phyloP scores from a whole-genome alignment of 2,888 invertebrate species.

The Dolichopus griseipennis region DNA sequence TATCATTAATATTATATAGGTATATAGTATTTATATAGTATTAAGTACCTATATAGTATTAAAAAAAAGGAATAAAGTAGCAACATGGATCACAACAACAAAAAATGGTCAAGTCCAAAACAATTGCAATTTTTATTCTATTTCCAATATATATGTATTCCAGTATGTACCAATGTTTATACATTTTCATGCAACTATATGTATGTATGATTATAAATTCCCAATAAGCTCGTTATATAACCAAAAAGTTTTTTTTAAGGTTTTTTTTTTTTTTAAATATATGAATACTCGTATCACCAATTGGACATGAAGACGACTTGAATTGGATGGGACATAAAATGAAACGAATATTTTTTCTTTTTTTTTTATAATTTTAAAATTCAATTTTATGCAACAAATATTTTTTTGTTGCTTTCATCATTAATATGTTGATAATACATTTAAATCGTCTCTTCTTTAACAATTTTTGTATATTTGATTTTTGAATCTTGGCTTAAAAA shows the following conservation, averaged over 20 bases:
- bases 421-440: conserved; percentile 2
- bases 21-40: too few relatives aligned
- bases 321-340: conserved; percentile 1
- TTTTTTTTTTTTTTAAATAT: background rate
- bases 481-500: background rate
- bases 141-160: too few relatives aligned
- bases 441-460: background rate
- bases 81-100: background rate
- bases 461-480: background rate
- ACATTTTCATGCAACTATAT: too few relatives aligned
- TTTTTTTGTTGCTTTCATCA: background rate
- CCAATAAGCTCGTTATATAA: background rate
- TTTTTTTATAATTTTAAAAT: background rate
- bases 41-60: too few relatives aligned
- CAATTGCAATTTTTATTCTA: too few relatives aligned
- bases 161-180: too few relatives aligned
- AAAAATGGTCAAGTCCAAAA: background rate
- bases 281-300: background rate
- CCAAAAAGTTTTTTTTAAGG: background rate
- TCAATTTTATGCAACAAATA: background rate
- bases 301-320: background rate
- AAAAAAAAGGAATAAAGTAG: background rate
- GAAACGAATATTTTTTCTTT: background rate
- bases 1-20: background rate
- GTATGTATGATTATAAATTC: background rate